Conservation (phyloP, 2,797 vertebrate genomes). For the Hemibagrus guttatus region DNA sequence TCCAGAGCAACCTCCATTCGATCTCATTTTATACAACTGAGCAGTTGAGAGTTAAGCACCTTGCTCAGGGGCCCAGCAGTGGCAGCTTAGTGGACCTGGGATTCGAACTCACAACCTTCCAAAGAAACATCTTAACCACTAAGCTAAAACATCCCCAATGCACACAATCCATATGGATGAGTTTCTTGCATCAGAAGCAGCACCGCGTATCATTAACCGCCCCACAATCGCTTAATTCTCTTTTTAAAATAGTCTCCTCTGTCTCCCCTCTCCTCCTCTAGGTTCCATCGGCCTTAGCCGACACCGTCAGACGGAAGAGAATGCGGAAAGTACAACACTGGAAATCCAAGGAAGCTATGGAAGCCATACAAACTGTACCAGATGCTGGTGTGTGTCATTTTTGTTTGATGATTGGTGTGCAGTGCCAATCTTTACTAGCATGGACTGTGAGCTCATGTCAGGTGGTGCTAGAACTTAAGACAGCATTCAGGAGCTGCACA, state of each 20-base stretch:
- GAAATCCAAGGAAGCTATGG: background rate
- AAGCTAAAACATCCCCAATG: no score
- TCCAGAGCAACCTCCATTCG: no score
- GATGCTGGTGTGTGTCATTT: background rate
- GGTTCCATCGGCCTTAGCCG: slow-evolving; percentile 90
- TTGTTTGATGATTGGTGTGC: slow-evolving; percentile 2
- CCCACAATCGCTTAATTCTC: background rate
- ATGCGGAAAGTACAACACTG: no score
- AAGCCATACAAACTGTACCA: slow-evolving; percentile 16
- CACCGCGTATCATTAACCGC: background rate
- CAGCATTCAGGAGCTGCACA: background rate
- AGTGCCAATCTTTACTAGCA: slow-evolving; percentile 20
- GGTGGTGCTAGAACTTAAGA: background rate
- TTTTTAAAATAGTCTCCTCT: background rate
- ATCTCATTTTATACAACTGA: no score
- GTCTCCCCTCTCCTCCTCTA: slow-evolving; percentile 57
- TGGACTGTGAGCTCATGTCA: background rate
- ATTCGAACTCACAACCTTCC: no score
- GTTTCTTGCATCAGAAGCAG: background rate
- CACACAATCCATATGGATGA: background rate
- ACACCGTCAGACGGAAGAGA: background rate
- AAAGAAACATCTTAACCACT: no score
- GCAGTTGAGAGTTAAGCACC: background rate
- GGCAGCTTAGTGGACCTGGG: no score
- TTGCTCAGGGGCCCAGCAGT: no score